Evolutionary conservation across 2,888 invertebrate genomes (phyloP).

Genomic region (Malacosoma neustria): DNA sequence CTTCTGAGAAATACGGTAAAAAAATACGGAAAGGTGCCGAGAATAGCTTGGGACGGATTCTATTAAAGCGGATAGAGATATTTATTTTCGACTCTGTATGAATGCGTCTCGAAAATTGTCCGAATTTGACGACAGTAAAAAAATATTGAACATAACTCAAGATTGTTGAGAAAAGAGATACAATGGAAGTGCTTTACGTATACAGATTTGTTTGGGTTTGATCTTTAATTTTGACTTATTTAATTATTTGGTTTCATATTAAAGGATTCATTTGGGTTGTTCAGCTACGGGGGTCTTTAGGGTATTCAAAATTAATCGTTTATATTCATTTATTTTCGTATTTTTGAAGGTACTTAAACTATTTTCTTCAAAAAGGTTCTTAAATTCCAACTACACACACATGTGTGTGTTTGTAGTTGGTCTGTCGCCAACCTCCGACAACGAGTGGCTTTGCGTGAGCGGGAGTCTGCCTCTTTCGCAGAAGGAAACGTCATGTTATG

Average conservation of each 20-base stretch:
- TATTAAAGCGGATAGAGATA: constrained; percentile 23
- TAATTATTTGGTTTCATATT: neutral
- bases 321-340: no score
- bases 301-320: constrained; percentile 11
- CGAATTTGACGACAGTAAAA: constrained; percentile 7
- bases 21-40: constrained; percentile 22
- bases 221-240: neutral
- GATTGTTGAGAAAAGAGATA: neutral
- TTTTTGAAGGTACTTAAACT: no score
- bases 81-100: constrained; percentile 20
- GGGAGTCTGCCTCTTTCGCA: no score
- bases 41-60: constrained; percentile 19
- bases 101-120: constrained; percentile 10
- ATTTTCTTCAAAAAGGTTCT: no score
- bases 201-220: no score
- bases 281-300: neutral
- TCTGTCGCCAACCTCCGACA: no score
- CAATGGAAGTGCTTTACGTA: no score
- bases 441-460: no score
- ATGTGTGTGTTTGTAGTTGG: no score
- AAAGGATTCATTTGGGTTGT: neutral
- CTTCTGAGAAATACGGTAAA: constrained; percentile 9
- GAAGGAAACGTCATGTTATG: no score
- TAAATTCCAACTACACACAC: no score
- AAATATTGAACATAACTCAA: neutral